Base-by-base conservation (phyloP, 2,888 invertebrate species). In the Lordiphosa andalusiaca region DNA sequence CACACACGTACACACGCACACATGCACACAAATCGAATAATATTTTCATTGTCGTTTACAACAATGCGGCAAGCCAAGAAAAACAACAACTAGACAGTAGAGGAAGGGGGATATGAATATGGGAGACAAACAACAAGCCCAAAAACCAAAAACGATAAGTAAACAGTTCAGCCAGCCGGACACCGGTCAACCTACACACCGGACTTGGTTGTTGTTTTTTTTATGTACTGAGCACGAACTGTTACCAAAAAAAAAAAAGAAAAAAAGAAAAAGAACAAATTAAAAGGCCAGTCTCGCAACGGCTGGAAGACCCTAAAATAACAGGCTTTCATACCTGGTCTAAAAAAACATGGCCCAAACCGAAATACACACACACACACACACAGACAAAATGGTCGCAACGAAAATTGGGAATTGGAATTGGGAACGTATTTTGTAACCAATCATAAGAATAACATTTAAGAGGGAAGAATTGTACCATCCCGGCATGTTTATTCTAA, bases 181-280 rank as follows among this genome's bases (percentile, higher is more conserved):
- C 54, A 54, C 40, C 44, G 55, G 21, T 40, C 36, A 53, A 53
- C 59, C 61, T 57, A 50, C 40, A 47, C 49, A 55, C 54, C 44
- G 30, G 13, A 51, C 53, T 51, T 37, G 36, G 38, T 38, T 33
- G 41, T 33, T 58, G 55, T 58, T 63, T 63, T 68, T 68, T 44
- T 48, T 36, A 53, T 53, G 57, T 66, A 50, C 62, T 58, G 62
- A 58, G 67, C 70, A 67, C 69, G 65, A 85, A 85, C 69, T 85
- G 77, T 86, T 80, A 81, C 81, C 74, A 83, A 71, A 75, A 82
- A 74, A 52, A 60, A n/a, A n/a, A n/a, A n/a, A n/a, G n/a, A 83
- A 71, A 75, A 82, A 74, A 52, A 60, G 30, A 54, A 49, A 52
- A 46, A 49, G 51, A 61, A 59, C 58, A 46, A 73, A 69, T 73